Conservation (phyloP, 1,140 invertebrate genomes). For the Nephotettix cincticeps region DNA sequence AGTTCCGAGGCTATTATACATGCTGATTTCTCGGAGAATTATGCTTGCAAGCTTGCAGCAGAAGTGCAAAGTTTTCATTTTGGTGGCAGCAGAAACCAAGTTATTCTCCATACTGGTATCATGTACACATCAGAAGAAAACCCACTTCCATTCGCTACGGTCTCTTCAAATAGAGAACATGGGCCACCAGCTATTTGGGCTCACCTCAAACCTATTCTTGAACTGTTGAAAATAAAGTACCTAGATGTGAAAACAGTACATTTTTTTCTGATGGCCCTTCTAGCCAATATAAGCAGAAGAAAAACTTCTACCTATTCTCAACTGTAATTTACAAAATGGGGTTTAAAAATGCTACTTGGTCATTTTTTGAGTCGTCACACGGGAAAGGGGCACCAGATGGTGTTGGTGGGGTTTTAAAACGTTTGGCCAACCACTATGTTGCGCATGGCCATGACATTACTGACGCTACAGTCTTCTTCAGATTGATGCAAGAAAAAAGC, state of each 20-base stretch:
- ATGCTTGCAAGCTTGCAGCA: slow-evolving; percentile 42
- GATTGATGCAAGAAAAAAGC: slow-evolving; percentile 14
- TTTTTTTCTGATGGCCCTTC: slow-evolving; percentile 36
- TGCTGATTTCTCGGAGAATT: slow-evolving; percentile 47
- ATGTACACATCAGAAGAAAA: slow-evolving; percentile 32
- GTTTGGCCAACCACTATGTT: slow-evolving; percentile 43
- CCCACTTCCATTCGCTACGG: slow-evolving; percentile 44
- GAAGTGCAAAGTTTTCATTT: slow-evolving; percentile 45
- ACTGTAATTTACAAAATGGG: slow-evolving; percentile 33
- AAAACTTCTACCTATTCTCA: slow-evolving; percentile 26
- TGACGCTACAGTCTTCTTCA: slow-evolving; percentile 17
- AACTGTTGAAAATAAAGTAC: slow-evolving; percentile 37
- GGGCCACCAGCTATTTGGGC: slow-evolving; percentile 45
- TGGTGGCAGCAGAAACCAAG: slow-evolving; percentile 41
- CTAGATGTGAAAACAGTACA: slow-evolving; percentile 30
- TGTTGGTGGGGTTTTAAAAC: slow-evolving; percentile 48
- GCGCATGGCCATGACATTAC: slow-evolving; percentile 42
- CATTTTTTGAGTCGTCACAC: slow-evolving; percentile 49
- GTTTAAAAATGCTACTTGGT: slow-evolving; percentile 45
- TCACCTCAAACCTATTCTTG: slow-evolving; percentile 44
- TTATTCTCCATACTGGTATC: slow-evolving; percentile 45
- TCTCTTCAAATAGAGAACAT: slow-evolving; percentile 44
- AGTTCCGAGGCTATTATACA: slow-evolving; percentile 42
- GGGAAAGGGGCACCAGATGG: slow-evolving; percentile 52
- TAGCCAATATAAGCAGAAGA: slow-evolving; percentile 36